These are phyloP conservation scores for Sinhomidia bicolor DNA, from an alignment of 2,888 invertebrate species.

Conservation along the genomic window DNA sequence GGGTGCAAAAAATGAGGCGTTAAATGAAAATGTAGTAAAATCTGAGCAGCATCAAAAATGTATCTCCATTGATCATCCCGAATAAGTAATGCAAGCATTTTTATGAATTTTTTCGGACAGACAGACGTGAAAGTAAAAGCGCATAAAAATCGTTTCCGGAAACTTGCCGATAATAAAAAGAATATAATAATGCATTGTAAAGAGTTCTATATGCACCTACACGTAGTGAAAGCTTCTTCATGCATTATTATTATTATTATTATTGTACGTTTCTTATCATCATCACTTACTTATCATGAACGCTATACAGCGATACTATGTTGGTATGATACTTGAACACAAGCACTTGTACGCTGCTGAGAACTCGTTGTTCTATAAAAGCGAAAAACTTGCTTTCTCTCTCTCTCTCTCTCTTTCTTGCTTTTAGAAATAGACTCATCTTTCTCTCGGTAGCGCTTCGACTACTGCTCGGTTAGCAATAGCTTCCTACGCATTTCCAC, in stretches of 20 bases:
- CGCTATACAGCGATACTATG: background rate
- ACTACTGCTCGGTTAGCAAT: slow-evolving; percentile 34
- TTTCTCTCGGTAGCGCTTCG: slow-evolving; percentile 37
- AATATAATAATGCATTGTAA: too few relatives aligned
- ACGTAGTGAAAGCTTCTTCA: background rate
- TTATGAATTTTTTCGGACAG: too few relatives aligned
- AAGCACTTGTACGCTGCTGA: background rate
- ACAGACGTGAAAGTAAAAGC: too few relatives aligned
- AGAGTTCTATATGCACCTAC: background rate
- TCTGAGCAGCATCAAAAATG: too few relatives aligned
- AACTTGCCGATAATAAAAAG: too few relatives aligned
- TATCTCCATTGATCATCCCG: too few relatives aligned
- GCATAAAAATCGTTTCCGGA: too few relatives aligned
- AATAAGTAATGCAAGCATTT: too few relatives aligned
- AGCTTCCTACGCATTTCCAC: slow-evolving; percentile 60
- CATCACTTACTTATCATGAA: slow-evolving; percentile 7
- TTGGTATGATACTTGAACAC: slow-evolving; percentile 1
- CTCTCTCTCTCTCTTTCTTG: background rate
- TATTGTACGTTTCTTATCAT: background rate
- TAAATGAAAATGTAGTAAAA: too few relatives aligned
- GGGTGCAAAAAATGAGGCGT: too few relatives aligned
- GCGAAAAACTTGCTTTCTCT: background rate
- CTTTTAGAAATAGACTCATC: background rate
- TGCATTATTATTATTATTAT: background rate
- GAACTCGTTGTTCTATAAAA: background rate